phyloP scores from a whole-genome alignment of 1,140 invertebrate genomes.

The Lutraria rhynchaena region DNA sequence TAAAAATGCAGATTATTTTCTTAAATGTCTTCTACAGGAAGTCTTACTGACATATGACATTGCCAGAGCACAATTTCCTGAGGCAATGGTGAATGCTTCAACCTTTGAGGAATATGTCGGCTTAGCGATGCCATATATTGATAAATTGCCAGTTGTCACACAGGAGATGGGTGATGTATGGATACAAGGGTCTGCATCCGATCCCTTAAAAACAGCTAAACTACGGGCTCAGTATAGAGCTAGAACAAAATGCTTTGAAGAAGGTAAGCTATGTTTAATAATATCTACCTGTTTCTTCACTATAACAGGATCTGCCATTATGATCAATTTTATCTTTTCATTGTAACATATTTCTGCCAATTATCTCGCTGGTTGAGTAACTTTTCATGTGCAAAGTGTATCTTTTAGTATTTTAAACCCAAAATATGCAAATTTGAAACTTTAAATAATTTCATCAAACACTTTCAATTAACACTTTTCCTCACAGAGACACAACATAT shows the following conservation, averaged over 20 bases:
- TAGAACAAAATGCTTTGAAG: constrained; percentile 63
- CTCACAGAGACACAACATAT: too few relatives aligned
- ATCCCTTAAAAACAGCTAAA: constrained; percentile 72
- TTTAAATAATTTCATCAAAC: too few relatives aligned
- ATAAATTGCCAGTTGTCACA: constrained; percentile 66
- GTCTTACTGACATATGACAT: constrained; percentile 70
- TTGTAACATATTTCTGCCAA: too few relatives aligned
- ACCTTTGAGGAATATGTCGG: constrained; percentile 70
- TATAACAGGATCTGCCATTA: neutral
- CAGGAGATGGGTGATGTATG: constrained; percentile 77
- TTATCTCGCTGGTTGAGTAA: too few relatives aligned
- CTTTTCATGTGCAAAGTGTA: too few relatives aligned
- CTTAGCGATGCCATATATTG: constrained; percentile 56
- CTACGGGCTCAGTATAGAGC: constrained; percentile 67
- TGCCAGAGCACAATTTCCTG: constrained; percentile 70
- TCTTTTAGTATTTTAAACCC: too few relatives aligned
- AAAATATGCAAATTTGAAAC: too few relatives aligned
- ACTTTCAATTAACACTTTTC: too few relatives aligned
- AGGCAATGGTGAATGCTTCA: constrained; percentile 67
- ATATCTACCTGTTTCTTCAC: neutral
- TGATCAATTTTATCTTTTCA: neutral
- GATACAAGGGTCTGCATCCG: constrained; percentile 75
- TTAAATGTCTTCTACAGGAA: too few relatives aligned
- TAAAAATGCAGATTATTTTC: too few relatives aligned
- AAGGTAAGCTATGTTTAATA: constrained; percentile 14